Evolutionary conservation across 1,140 invertebrate genomes (phyloP).

Genomic region (Drosophila burlai): DNA sequence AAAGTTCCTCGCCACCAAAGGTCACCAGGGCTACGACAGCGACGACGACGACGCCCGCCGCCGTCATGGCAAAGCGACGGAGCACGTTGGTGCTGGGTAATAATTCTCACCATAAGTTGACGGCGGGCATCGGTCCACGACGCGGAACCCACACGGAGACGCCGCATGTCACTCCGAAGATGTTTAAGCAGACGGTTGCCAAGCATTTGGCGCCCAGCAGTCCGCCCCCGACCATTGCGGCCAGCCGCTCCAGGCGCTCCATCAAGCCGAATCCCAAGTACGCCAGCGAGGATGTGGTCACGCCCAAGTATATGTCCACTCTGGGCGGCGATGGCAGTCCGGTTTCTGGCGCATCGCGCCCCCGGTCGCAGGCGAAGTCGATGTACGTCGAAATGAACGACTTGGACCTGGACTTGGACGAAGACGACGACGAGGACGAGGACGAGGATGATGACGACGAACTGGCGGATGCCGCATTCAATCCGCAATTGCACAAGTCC

Average conservation of each 20-base stretch:
- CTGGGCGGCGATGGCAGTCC: slow-evolving; percentile 14
- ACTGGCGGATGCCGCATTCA: slow-evolving; percentile 61
- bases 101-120: slow-evolving; percentile 14
- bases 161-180: slow-evolving; percentile 36
- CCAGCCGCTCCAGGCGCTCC: slow-evolving; percentile 74
- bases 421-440: slow-evolving; percentile 50
- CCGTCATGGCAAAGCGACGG: slow-evolving; percentile 26
- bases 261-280: slow-evolving; percentile 85
- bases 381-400: slow-evolving; percentile 39
- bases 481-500: slow-evolving; percentile 72
- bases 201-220: slow-evolving; percentile 18
- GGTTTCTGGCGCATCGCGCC: neutral
- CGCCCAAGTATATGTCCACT: slow-evolving; percentile 68
- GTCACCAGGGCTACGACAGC: neutral
- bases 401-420: slow-evolving; percentile 44
- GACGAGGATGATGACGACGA: slow-evolving; percentile 62
- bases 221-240: slow-evolving; percentile 76
- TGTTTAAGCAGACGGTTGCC: slow-evolving; percentile 55
- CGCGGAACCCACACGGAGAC: slow-evolving; percentile 29
- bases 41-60: neutral
- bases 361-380: slow-evolving; percentile 38
- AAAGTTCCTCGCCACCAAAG: slow-evolving; percentile 11
- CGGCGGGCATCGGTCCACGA: neutral
- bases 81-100: slow-evolving; percentile 17
- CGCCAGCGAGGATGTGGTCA: slow-evolving; percentile 77